phyloP scores from a whole-genome alignment of 2,888 invertebrate genomes.

The Lordiphosa andalusiaca region DNA sequence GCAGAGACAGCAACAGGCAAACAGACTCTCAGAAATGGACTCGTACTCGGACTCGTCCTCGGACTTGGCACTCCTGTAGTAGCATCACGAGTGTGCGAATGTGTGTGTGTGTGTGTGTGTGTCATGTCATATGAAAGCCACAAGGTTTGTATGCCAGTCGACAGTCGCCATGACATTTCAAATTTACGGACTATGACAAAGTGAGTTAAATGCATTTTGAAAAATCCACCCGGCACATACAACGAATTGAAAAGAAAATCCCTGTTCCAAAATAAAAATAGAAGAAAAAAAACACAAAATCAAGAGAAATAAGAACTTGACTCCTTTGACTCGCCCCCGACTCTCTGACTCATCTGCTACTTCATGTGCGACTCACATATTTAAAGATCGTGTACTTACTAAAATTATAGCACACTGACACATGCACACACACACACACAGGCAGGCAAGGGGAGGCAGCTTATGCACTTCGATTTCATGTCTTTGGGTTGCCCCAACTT shows the following conservation, averaged over 20 bases:
- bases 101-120: slow-evolving; percentile 24
- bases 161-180: slow-evolving; percentile 65
- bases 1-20: slow-evolving; percentile 32
- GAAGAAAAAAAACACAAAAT: slow-evolving; percentile 3
- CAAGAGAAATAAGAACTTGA: slow-evolving; percentile 5
- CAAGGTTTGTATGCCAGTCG: slow-evolving; percentile 65
- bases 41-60: slow-evolving; percentile 19
- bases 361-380: slow-evolving; percentile 28
- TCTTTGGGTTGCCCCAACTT: slow-evolving; percentile 38
- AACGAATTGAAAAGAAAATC: slow-evolving; percentile 45
- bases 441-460: slow-evolving; percentile 8
- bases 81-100: background rate
- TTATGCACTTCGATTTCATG: slow-evolving; percentile 44
- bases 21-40: slow-evolving; percentile 19
- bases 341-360: slow-evolving; percentile 19
- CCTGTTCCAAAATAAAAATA: slow-evolving; percentile 3
- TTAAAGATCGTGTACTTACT: slow-evolving; percentile 49
- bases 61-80: slow-evolving; percentile 12
- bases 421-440: background rate
- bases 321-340: slow-evolving; percentile 15
- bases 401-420: slow-evolving; percentile 31
- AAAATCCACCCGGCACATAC: slow-evolving; percentile 40
- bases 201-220: slow-evolving; percentile 71
- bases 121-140: slow-evolving; percentile 59
- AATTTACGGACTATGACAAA: slow-evolving; percentile 73